Percentiles rank a stretch among this genome's conserved stretches.
These are phyloP conservation scores for Aphidius ervi DNA, from an alignment of 1,140 invertebrate species.

Conservation along the genomic window DNA sequence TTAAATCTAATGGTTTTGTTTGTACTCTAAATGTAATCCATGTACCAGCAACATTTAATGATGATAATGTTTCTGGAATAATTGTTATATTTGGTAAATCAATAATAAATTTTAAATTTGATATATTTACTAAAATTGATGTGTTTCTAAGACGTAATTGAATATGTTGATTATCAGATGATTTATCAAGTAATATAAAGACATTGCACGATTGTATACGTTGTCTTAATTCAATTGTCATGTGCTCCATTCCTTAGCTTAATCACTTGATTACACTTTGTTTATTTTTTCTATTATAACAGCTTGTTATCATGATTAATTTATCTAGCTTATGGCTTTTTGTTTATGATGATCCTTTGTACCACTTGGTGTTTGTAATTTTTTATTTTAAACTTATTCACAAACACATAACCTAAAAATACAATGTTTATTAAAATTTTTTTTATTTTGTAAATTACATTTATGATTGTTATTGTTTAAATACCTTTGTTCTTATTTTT, in stretches of 20 bases:
- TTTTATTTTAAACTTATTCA: no score
- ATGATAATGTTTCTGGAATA: constrained; percentile 40
- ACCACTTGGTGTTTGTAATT: no score
- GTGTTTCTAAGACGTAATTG: constrained; percentile 37
- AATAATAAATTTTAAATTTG: constrained; percentile 29
- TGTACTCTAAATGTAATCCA: constrained; percentile 48
- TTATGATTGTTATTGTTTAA: no score
- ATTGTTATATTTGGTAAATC: constrained; percentile 35
- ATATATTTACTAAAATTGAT: constrained; percentile 31
- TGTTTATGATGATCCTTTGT: no score
- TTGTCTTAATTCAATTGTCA: constrained; percentile 45
- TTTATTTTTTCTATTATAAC: no score
- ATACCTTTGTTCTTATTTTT: no score
- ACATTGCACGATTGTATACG: constrained; percentile 39
- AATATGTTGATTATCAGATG: constrained; percentile 26
- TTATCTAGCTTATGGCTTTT: no score
- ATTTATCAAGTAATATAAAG: constrained; percentile 36
- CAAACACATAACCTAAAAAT: no score
- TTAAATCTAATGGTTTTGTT: constrained; percentile 35
- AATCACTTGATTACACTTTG: no score
- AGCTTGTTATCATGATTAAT: neutral
- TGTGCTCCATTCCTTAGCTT: constrained; percentile 32
- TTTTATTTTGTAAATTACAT: no score
- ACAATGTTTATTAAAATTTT: no score
- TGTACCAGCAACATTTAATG: constrained; percentile 33